Conservation (phyloP, 2,797 vertebrate genomes). For the Pseudochirops corinnae region DNA sequence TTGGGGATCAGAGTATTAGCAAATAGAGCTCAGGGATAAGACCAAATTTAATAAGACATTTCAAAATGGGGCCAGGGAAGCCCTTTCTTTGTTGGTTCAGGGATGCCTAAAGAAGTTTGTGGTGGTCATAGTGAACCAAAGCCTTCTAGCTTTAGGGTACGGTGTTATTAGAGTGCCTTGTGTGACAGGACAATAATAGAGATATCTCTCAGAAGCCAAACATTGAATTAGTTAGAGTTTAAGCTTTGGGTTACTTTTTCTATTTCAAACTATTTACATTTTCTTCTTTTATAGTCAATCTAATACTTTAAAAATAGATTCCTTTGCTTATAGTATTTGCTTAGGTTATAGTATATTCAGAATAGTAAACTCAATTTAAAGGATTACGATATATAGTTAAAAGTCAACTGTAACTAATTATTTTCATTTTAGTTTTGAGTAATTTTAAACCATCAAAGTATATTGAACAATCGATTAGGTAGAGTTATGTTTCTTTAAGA, state of each 20-base stretch:
- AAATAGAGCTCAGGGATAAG: slow-evolving; percentile 31
- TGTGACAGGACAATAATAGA: slow-evolving; percentile 20
- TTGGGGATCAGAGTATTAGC: slow-evolving; percentile 57
- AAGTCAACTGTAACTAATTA: slow-evolving; percentile 43
- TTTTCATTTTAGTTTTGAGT: slow-evolving; percentile 52
- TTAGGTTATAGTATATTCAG: slow-evolving; percentile 37
- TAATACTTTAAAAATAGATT: slow-evolving; percentile 58
- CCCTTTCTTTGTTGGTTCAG: slow-evolving; percentile 34
- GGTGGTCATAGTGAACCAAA: slow-evolving; percentile 21
- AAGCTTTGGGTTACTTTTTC: slow-evolving; percentile 57
- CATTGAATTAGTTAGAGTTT: slow-evolving; percentile 65
- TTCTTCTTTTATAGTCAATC: slow-evolving; percentile 45
- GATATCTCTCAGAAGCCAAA: slow-evolving; percentile 47
- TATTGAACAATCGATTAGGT: slow-evolving; percentile 35
- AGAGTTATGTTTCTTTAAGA: slow-evolving; percentile 64
- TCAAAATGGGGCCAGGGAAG: slow-evolving; percentile 31
- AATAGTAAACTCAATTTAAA: slow-evolving; percentile 61
- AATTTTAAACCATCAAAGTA: slow-evolving; percentile 52
- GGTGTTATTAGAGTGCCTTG: slow-evolving; percentile 64
- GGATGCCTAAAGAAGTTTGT: neutral
- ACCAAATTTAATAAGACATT: slow-evolving; percentile 46
- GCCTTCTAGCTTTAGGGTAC: slow-evolving; percentile 3
- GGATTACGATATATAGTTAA: slow-evolving; percentile 46
- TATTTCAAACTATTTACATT: slow-evolving; percentile 20
- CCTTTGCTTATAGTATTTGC: slow-evolving; percentile 51